Conservation (phyloP, 2,113 vertebrate species). For the Hippocampus guttulatus region DNA sequence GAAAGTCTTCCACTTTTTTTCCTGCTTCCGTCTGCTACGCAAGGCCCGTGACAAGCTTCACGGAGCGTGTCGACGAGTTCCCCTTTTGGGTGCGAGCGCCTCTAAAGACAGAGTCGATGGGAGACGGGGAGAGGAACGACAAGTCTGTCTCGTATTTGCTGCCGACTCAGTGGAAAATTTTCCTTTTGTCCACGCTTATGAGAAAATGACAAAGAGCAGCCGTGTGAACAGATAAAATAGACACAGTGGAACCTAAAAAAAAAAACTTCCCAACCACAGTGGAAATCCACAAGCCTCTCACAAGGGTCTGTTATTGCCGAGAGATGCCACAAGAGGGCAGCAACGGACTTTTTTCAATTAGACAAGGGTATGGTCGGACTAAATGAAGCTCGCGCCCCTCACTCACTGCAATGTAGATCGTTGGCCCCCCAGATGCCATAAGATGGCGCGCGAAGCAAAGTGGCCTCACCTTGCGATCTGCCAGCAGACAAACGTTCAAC, state of each 20-base stretch:
- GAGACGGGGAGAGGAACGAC: constrained; percentile 69
- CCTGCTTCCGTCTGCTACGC: constrained; percentile 20
- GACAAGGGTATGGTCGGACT: too few species aligned
- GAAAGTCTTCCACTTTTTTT: background rate
- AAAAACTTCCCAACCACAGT: constrained; percentile 2
- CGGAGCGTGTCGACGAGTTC: constrained; percentile 31
- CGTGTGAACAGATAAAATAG: constrained; percentile 36
- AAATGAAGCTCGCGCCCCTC: too few species aligned
- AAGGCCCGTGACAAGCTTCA: constrained; percentile 39
- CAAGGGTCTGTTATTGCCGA: too few species aligned
- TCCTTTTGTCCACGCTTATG: constrained; percentile 51
- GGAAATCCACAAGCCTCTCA: too few species aligned
- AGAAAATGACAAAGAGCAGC: constrained; percentile 6
- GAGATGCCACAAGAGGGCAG: too few species aligned
- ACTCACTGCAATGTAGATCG: too few species aligned
- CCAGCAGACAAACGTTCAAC: too few species aligned
- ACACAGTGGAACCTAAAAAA: constrained; percentile 26
- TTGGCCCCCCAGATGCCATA: background rate
- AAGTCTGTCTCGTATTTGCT: constrained; percentile 46
- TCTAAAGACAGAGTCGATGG: constrained; percentile 60
- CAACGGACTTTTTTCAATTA: too few species aligned
- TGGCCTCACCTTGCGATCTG: background rate
- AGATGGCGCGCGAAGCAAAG: too few species aligned
- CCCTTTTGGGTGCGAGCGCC: constrained; percentile 22
- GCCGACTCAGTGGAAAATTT: constrained; percentile 70